Base-by-base conservation (phyloP, 1,140 invertebrate species). In the Drosophila athabasca region DNA sequence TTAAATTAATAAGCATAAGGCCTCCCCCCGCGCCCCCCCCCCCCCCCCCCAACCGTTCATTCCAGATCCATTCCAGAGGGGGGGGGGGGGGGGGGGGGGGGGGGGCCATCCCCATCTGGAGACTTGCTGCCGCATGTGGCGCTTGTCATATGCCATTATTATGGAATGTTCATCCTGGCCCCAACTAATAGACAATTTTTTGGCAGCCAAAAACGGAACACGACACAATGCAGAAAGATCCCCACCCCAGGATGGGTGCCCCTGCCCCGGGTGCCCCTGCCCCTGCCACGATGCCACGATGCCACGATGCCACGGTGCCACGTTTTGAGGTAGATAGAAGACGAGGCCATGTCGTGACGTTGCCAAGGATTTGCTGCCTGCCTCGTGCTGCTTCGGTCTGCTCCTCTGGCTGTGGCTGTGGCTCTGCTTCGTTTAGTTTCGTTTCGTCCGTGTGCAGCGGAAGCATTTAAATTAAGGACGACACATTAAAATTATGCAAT, bases 401-500 rank as follows among this genome's bases (percentile, higher is more conserved):
- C 31, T 31, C 8, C 7, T 31, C 29, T 31, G 7, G 6, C 26
- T 11, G 31, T 19, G 17, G 22, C 31, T 35, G 9, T 9, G 31
- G 31, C 9, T 11, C 9, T 11, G 31, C 9, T 11, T 11, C 35
- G 35, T 39, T 39, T 39, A 19, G 17, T 29, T 49, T 24, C 35
- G 48, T 49, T 26, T 55, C 69, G 80, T 81, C 60, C 69, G 80
- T 81, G 76, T 88, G 83, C 83, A 88, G 75, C 84, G 83, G 83
- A 87, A 87, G 83, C 83, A 87, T 87, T 87, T 87, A 87, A 87
- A 87, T 87, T 87, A 87, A 87, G 83, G 83, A 87, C 79, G 83
- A 87, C 83, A 87, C 83, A 87, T 87, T 88, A 87, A 87, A 87
- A 87, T 87, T 87, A 87, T 87, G 83, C 83, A 87, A 87, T 88